Evolutionary conservation across 2,797 vertebrate genomes (phyloP).

Genomic region (Odontamblyopus rebecca): DNA sequence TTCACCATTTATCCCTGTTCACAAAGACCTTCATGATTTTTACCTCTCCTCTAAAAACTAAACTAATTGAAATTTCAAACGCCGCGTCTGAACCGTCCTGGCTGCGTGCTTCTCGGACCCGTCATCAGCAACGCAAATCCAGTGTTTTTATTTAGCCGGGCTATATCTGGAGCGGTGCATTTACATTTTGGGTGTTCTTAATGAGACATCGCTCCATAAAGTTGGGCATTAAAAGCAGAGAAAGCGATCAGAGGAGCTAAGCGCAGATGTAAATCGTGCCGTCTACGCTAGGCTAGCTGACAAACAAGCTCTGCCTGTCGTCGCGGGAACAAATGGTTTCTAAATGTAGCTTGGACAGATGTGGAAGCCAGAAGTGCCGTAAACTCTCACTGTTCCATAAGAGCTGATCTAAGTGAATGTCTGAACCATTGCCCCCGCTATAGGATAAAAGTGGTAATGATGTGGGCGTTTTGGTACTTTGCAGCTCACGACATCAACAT

Average conservation of each 20-base stretch:
- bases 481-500: too few relatives aligned
- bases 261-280: slow-evolving; percentile 9
- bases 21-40: slow-evolving; percentile 2
- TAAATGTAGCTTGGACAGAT: slow-evolving; percentile 13
- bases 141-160: background rate
- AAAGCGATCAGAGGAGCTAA: slow-evolving; percentile 12
- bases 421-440: background rate
- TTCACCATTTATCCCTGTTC: slow-evolving; percentile 3
- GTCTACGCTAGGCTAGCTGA: slow-evolving; percentile 1
- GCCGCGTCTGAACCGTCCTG: background rate
- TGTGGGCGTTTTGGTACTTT: background rate
- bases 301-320: slow-evolving; percentile 16
- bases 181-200: slow-evolving; percentile 14
- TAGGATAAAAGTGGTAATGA: background rate
- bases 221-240: slow-evolving; percentile 8
- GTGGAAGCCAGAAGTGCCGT: slow-evolving; percentile 5
- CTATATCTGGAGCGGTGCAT: slow-evolving; percentile 8
- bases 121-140: background rate
- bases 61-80: slow-evolving; percentile 1
- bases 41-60: background rate
- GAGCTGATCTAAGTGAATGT: background rate
- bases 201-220: slow-evolving; percentile 19
- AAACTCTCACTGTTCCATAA: slow-evolving; percentile 3
- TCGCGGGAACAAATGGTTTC: slow-evolving; percentile 9
- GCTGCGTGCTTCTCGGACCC: background rate